These are phyloP conservation scores for Horisme vitalbata DNA, from an alignment of 2,888 invertebrate genomes.

Conservation along the genomic window DNA sequence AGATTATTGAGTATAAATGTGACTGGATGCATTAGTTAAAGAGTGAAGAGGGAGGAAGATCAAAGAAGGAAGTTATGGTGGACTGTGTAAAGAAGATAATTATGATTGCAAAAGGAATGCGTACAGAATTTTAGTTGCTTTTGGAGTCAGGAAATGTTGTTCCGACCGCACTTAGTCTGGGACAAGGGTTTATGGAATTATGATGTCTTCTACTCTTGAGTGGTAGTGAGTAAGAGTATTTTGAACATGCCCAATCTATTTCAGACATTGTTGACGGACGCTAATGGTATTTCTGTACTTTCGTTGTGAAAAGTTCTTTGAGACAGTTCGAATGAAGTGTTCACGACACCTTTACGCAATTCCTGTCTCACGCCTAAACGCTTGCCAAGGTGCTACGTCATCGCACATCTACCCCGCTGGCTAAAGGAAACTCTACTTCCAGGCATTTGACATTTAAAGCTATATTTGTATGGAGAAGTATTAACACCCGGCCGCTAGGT, in stretches of 20 bases:
- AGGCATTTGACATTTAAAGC: slow-evolving; percentile 55
- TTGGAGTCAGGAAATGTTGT: too few relatives aligned
- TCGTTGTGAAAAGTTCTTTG: slow-evolving; percentile 64
- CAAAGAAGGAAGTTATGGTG: too few relatives aligned
- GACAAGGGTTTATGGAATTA: too few relatives aligned
- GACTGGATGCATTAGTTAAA: too few relatives aligned
- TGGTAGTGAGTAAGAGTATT: slow-evolving; percentile 41
- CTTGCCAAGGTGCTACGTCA: slow-evolving; percentile 74
- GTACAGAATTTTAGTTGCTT: too few relatives aligned
- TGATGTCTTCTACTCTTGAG: slow-evolving; percentile 9
- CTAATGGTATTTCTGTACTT: slow-evolving; percentile 72
- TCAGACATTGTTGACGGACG: slow-evolving; percentile 61
- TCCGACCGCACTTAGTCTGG: too few relatives aligned
- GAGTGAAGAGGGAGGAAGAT: too few relatives aligned
- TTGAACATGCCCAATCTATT: slow-evolving; percentile 53
- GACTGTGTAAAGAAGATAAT: too few relatives aligned
- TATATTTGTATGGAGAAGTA: slow-evolving; percentile 48
- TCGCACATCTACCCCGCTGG: slow-evolving; percentile 51
- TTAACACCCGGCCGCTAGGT: slow-evolving; percentile 24
- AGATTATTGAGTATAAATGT: too few relatives aligned
- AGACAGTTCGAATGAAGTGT: slow-evolving; percentile 66
- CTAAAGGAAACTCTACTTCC: slow-evolving; percentile 58
- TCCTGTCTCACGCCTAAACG: slow-evolving; percentile 70
- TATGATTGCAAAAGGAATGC: too few relatives aligned
- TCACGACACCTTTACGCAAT: slow-evolving; percentile 78